Evolutionary conservation across 1,140 invertebrate genomes (phyloP), one percentile per base, ranked within the genome.

Genomic region (Asbolus verrucosus): DNA sequence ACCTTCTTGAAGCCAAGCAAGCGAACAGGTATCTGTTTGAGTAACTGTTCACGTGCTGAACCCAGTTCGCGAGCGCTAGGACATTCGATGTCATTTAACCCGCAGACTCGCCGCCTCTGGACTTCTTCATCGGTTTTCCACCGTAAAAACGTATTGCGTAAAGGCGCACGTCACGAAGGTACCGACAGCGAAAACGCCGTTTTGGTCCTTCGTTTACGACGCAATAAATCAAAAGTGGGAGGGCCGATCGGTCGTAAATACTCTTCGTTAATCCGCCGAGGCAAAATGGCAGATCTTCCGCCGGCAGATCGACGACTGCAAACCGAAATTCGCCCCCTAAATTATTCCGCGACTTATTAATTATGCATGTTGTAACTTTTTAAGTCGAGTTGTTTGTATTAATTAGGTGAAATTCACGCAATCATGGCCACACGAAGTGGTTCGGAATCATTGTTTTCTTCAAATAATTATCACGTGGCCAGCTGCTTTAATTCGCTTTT

Each of bases 1-100:
- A 63, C 61, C 61, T 63, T 39, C 33, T 41, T 43, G 21, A 15
- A 27, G 8, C 6, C 61, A 24, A 43, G 61, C 46, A 15, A 54
- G 46, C 21, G 46, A 54, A 54, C 46, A 54, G 46, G 46, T 54
- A 54, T 54, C 46, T 65, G 38, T 69, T 62, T 62, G 59, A 65
- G 46, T 72, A 72, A 72, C 71, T 72, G 71, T 72, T 72, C 67
- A 69, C 61, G 60, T 59, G 61, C 67, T 65, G 61, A 69, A 66
- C 71, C 71, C 66, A 72, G 60, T 63, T 72, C 69, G 36, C 31
- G 27, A 65, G 36, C 18, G 63, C 65, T 71, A 72, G 70, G 71
- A 69, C 67, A 72, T 62, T 72, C 67, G 71, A 69, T 72, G 71
- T 72, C 71, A 72, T 72, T 72, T 72, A 72, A 72, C 71, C 60